Conservation (phyloP, 2,113 vertebrate genomes). For the Xenopus laevis region DNA sequence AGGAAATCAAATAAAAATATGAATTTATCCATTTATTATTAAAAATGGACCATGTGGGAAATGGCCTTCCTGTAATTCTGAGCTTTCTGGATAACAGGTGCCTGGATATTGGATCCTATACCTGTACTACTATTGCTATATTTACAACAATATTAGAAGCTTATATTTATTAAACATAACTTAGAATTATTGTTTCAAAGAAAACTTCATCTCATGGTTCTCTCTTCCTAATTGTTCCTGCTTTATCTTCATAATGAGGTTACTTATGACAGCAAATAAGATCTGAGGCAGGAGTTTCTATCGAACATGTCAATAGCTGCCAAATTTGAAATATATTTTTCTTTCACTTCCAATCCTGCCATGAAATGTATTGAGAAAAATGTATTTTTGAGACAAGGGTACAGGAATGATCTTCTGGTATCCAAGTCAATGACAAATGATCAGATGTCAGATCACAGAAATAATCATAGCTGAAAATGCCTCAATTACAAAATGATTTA, state of each 20-base stretch:
- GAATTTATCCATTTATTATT: too few relatives aligned
- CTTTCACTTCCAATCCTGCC: conserved; percentile 12
- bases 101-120: too few relatives aligned
- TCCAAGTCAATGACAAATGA: conserved; percentile 25
- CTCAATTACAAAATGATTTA: conserved; percentile 40
- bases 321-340: conserved; percentile 28
- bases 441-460: conserved; percentile 6
- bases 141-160: too few relatives aligned
- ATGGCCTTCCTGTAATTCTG: too few relatives aligned
- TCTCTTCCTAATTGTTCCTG: background rate
- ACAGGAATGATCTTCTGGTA: conserved; percentile 20
- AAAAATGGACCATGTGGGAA: too few relatives aligned
- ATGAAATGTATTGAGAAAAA: conserved; percentile 30
- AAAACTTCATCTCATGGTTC: too few relatives aligned
- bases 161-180: too few relatives aligned
- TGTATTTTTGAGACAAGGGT: conserved; percentile 30
- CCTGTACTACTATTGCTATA: too few relatives aligned
- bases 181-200: too few relatives aligned
- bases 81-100: too few relatives aligned
- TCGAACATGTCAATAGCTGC: conserved; percentile 25
- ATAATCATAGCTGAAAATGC: conserved; percentile 22
- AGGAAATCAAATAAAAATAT: too few relatives aligned
- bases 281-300: background rate
- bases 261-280: background rate
- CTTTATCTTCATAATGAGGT: background rate